These are phyloP conservation scores for Poeciliopsis occidentalis DNA, from an alignment of 2,113 vertebrate species.

Conservation along the genomic window DNA sequence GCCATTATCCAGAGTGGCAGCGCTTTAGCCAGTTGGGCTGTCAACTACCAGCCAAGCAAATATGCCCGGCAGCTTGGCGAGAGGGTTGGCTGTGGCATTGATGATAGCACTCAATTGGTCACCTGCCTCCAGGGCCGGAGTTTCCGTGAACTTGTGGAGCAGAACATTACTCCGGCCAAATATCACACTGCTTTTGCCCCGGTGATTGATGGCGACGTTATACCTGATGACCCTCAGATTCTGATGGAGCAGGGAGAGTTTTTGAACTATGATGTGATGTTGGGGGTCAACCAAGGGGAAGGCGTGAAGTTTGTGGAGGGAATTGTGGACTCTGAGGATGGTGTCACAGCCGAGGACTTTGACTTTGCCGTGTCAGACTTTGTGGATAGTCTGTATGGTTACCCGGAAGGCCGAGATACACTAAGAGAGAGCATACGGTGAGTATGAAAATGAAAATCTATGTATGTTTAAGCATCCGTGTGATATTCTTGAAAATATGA, in stretches of 20 bases:
- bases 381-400: conserved; percentile 94
- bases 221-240: conserved; percentile 98
- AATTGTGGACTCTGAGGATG: conserved; percentile 92
- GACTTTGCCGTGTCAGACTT: conserved; percentile 95
- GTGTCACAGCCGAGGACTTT: conserved; percentile 91
- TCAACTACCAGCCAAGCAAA: conserved; percentile 98
- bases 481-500: not conserved
- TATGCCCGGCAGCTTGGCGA: conserved; percentile 92
- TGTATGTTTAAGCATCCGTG: not conserved
- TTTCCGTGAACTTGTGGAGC: conserved; percentile 92
- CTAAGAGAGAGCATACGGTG: conserved; percentile 91
- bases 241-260: conserved; percentile 99
- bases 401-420: conserved; percentile 91
- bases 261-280: conserved; percentile 98
- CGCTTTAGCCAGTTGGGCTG: conserved; percentile 97
- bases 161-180: conserved; percentile 89
- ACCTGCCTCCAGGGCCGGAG: conserved; percentile 91
- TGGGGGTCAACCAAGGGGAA: conserved; percentile 96
- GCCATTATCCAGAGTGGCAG: conserved; percentile 99
- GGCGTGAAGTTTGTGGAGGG: conserved; percentile 95
- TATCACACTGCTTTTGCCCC: conserved; percentile 99
- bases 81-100: conserved; percentile 93
- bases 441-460: conserved; percentile 8
- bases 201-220: conserved; percentile 96
- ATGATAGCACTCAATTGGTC: conserved; percentile 91